Base-by-base conservation (phyloP, 2,888 invertebrate species). In the Sarcophaga carnaria region DNA sequence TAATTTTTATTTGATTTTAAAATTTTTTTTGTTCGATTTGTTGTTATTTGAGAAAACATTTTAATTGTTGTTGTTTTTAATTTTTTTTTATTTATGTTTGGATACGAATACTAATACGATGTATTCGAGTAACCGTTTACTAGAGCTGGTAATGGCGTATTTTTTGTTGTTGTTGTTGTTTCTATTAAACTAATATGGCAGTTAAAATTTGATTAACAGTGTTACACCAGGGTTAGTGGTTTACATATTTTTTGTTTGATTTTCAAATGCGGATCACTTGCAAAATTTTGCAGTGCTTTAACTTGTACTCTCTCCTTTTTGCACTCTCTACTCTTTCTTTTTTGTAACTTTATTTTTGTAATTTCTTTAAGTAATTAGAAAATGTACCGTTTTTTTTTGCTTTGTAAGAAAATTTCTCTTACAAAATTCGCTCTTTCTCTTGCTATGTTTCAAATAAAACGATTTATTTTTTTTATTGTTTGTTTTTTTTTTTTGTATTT, bases 181-280 rank as follows among this genome's bases (percentile, higher is more conserved):
- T 54, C 25, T 81, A 81, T 70, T 47, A 63, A 70, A 82, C 71
- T 81, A 86, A 84, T 88, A 86, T 78, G 81, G 85, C 87, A 88
- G 75, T 80, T 78, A 49, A 69, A 72, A 77, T 74, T 74, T 63
- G 60, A 76, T 27, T 79, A 25, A 54, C 71, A 77, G 80, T 81
- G 70, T 64, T 22, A 72, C 22, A 25, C 63, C 70, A 76, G 54
- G n/a, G 59, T 66, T 62, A 54, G 76, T 49, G 59, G 63, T 45
- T 71, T 66, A 67, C 27, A 71, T 67, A 72, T 11, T 54, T 14
- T 12, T 54, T 54, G 14, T 54, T 5, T 54, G 14, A 14, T 49
- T 49, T 54, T 17, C 17, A 14, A 14, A 54, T 87, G 79, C 71
- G 79, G 81, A 87, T 84, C 84, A 81, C 78, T 82, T 64, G 60